phyloP scores from a whole-genome alignment of 2,113 vertebrate genomes.

The Nicator chloris region DNA sequence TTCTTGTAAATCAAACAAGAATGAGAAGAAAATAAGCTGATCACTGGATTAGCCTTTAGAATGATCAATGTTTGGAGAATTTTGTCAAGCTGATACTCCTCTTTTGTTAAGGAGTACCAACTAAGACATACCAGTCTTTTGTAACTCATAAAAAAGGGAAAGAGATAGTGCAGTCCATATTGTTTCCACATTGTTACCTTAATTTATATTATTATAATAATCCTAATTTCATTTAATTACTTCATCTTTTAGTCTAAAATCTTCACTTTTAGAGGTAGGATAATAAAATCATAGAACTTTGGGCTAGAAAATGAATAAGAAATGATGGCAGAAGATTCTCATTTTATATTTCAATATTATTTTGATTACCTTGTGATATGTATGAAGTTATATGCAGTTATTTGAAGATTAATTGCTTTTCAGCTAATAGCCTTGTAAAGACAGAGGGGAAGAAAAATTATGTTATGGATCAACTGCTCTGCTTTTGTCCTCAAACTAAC shows the following conservation, averaged over 20 bases:
- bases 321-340: not conserved
- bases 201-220: not conserved
- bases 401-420: slow-evolving; percentile 1
- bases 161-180: not conserved
- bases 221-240: not conserved
- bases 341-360: not conserved
- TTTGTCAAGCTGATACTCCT: not conserved
- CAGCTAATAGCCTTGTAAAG: not conserved
- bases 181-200: not conserved
- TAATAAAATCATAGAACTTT: not conserved
- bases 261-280: not conserved
- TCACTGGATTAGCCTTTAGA: not conserved
- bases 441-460: not conserved
- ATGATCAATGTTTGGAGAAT: not conserved
- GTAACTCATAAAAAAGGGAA: not conserved
- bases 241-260: not conserved
- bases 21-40: not conserved
- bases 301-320: not conserved
- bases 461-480: not conserved
- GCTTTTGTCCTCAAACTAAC: not conserved
- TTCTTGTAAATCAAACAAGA: not conserved
- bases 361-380: not conserved
- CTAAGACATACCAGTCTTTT: not conserved
- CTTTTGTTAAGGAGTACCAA: not conserved
- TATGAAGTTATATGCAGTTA: not conserved